Base-by-base conservation (phyloP, 2,113 vertebrate species). In the Arizona elegans region DNA sequence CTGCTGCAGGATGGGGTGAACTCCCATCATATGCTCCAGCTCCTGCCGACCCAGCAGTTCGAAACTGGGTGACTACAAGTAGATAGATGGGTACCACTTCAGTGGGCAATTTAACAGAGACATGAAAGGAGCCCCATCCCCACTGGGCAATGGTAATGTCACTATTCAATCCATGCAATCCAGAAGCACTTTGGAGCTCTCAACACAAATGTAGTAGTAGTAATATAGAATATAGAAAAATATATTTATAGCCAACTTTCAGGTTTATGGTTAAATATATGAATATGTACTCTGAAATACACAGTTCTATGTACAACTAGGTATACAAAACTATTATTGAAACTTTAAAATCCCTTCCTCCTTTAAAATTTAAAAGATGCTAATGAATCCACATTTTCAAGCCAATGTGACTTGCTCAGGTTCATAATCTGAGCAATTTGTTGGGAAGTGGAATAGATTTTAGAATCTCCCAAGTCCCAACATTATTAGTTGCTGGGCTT, bases 391-490 rank as follows among this genome's bases (percentile, higher is more conserved):
- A 94, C 9, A 55, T 89, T 92, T 92, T 58, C 24, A 95, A 53
- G 85, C 58, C 92, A 90, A 93, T 94, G 87, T 11, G 65, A 92
- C 89, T 94, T 91, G 24, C 21, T 86, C 90, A 94, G 88, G 87
- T 81, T 75, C 89, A 91, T 87, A 55, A 88, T 94, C 91, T 91
- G 21, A 92, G 54, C 53, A 91, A 89, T 86, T 94, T 90, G 91
- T 94, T 90, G 92, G 56, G 55, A 38, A 50, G 92, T 75, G 50
- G 87, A n/a, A 75, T 93, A 62, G 33, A 81, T 86, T 91, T 12
- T 54, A 70, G 94, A 89, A 93, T 90, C n/a, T 87, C 93, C 90
- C 89, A 91, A 91, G 23, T 87, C 93, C 90, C 89, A 91, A 91
- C 26, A 86, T 54, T 4, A 59, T 6, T 88, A 53, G 59, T 56